phyloP scores from a whole-genome alignment of 1,140 invertebrate genomes.

The Orussus abietinus region DNA sequence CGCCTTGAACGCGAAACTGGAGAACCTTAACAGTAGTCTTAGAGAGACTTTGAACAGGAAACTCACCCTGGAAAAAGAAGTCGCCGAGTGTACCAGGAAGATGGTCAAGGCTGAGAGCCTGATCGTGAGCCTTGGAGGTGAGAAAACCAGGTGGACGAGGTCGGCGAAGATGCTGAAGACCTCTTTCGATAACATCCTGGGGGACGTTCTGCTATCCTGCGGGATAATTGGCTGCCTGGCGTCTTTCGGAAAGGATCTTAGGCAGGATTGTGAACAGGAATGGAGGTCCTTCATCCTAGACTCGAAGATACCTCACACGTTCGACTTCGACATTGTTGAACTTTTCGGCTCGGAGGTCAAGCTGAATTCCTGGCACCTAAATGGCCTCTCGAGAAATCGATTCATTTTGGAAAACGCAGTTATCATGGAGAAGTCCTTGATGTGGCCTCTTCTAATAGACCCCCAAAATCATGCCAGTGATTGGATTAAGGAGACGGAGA shows the following conservation, averaged over 20 bases:
- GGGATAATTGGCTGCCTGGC: conserved; percentile 66
- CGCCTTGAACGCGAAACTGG: conserved; percentile 60
- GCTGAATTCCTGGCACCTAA: conserved; percentile 61
- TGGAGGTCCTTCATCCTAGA: conserved; percentile 56
- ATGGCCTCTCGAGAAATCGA: conserved; percentile 61
- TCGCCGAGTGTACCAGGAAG: conserved; percentile 60
- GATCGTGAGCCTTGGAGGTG: conserved; percentile 64
- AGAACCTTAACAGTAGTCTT: conserved; percentile 54
- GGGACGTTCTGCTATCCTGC: conserved; percentile 64
- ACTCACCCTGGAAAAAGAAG: conserved; percentile 56
- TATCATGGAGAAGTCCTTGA: conserved; percentile 53
- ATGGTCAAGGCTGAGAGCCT: conserved; percentile 65
- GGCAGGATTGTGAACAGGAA: conserved; percentile 45
- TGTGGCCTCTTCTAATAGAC: conserved; percentile 71
- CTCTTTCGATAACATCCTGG: conserved; percentile 59
- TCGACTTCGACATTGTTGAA: conserved; percentile 54
- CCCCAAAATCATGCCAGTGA: conserved; percentile 68
- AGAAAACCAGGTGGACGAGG: conserved; percentile 65
- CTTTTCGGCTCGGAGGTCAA: conserved; percentile 59
- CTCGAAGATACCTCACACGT: conserved; percentile 58
- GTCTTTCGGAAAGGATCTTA: conserved; percentile 55
- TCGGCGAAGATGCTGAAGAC: conserved; percentile 56
- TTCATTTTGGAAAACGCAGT: conserved; percentile 70
- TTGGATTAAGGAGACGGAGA: conserved; percentile 69
- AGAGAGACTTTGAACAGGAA: conserved; percentile 49